Base-by-base conservation (phyloP, 2,113 vertebrate genomes). In the Syngnathus typhle region DNA sequence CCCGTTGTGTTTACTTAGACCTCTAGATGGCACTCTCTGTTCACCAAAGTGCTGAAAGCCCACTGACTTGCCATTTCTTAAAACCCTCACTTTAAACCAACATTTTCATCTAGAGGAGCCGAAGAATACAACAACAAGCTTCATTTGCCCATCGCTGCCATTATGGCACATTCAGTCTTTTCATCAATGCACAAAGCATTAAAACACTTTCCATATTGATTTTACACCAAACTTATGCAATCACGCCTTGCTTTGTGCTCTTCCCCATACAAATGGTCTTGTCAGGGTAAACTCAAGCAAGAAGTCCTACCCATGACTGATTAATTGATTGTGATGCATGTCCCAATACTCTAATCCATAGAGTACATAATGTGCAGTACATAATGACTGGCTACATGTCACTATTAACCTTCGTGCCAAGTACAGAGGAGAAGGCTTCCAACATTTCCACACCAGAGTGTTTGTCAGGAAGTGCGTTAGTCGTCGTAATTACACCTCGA, bases 401-500 rank as follows among this genome's bases (percentile, higher is more conserved):
- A 16, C 18, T 37, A 38, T n/a, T 18, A 59, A 38, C 36, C 56
- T 36, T 36, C 16, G 15, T 7, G 2, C 55, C 56, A 3, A 18
- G 36, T n/a, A 39, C 37, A 19, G 9, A 19, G 8, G 10, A 60
- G 8, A 13, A 23, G 60, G 19, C 39, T 23, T 44, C 60, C 2
- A 61, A 62, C 60, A 44, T 44, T 62, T 62, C 13, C 41, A 62
- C 39, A 7, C 1, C n/a, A 43, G 59, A 62, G 41, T 44, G 21
- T 44, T 62, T 62, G 60, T 23, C n/a, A 62, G 39, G 60, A 62
- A 23, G 39, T 10, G 39, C 18, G 60, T 43, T 27, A 7, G 60
- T 62, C n/a, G 41, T 27, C 13, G 60, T 62, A 62, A 62, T 62
- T 62, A 62, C 21, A 23, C 39, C 60, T 44, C n/a, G n/a, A 44